phyloP scores from a whole-genome alignment of 2,888 invertebrate species.

The Caenorhabditis sp. region DNA sequence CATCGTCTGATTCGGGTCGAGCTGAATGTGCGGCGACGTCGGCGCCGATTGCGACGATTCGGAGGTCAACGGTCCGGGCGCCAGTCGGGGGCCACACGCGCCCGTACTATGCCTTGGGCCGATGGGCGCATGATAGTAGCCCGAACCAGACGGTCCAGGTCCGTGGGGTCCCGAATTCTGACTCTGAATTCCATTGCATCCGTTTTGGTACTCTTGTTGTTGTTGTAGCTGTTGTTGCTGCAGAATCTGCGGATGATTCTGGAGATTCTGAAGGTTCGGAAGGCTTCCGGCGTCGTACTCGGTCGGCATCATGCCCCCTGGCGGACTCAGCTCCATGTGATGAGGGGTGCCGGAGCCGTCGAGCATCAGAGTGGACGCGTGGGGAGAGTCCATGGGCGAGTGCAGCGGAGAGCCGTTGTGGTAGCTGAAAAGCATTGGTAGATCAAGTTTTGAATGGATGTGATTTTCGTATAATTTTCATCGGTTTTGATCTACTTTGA shows the following conservation, averaged over 20 bases:
- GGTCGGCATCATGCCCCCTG: conserved; percentile 66
- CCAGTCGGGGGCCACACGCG: conserved; percentile 71
- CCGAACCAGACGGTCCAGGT: not conserved
- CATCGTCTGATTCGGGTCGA: conserved; percentile 67
- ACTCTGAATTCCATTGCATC: conserved; percentile 21
- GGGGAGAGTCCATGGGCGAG: conserved; percentile 69
- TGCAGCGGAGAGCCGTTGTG: conserved; percentile 70
- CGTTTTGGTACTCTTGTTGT: conserved; percentile 43
- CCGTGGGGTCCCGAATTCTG: too few relatives aligned
- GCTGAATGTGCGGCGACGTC: conserved; percentile 74
- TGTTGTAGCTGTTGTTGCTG: conserved; percentile 40
- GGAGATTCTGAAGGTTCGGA: conserved; percentile 56
- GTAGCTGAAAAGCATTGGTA: conserved; percentile 44
- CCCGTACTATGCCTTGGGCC: conserved; percentile 72
- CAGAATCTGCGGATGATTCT: conserved; percentile 36
- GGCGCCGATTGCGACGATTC: conserved; percentile 80
- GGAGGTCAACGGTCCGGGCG: conserved; percentile 70
- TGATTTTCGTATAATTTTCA: too few relatives aligned
- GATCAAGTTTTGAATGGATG: too few relatives aligned
- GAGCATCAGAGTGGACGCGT: conserved; percentile 68
- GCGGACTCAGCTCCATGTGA: conserved; percentile 70
- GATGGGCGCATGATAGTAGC: conserved; percentile 60
- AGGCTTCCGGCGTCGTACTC: conserved; percentile 61
- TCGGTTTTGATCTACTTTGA: too few relatives aligned
- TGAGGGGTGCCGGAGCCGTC: conserved; percentile 66